A percentile compares a stretch with the other conserved stretches of the same genome.
These are phyloP conservation scores for Arctopsyche grandis DNA, from an alignment of 1,140 invertebrate species.

Conservation along the genomic window DNA sequence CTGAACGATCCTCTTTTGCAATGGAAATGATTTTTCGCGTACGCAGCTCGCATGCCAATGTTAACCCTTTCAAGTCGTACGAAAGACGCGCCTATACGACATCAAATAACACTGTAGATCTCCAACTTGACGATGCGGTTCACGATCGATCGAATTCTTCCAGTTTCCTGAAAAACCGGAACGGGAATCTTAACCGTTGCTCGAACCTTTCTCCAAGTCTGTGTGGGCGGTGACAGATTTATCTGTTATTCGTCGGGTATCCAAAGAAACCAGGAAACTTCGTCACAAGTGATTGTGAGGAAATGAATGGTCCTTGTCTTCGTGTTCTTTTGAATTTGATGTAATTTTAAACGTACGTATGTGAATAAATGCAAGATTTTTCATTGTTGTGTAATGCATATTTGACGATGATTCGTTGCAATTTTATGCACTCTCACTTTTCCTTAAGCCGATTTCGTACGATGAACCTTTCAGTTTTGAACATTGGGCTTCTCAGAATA, in stretches of 20 bases:
- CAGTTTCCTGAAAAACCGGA: slow-evolving; percentile 10
- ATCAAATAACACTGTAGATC: too few species aligned
- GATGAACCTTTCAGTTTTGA: neutral
- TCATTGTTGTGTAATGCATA: neutral
- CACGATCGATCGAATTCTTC: neutral
- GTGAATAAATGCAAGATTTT: neutral
- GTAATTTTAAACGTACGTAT: too few species aligned
- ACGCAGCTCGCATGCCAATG: too few species aligned
- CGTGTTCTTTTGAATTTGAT: too few species aligned
- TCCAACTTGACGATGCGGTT: neutral
- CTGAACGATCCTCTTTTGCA: too few species aligned
- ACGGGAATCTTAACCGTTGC: neutral
- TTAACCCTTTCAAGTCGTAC: too few species aligned
- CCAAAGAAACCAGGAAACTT: too few species aligned
- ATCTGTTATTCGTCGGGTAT: neutral
- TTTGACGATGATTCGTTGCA: neutral
- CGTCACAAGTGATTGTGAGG: too few species aligned
- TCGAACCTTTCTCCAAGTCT: neutral
- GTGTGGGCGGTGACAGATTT: slow-evolving; percentile 23
- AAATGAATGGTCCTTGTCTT: too few species aligned
- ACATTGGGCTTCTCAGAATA: too few species aligned
- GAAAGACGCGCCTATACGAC: too few species aligned
- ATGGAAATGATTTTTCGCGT: too few species aligned
- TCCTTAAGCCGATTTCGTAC: neutral
- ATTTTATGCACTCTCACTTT: slow-evolving; percentile 7